phyloP scores from a whole-genome alignment of 1,140 invertebrate genomes.

The Saxidomus purpurata region DNA sequence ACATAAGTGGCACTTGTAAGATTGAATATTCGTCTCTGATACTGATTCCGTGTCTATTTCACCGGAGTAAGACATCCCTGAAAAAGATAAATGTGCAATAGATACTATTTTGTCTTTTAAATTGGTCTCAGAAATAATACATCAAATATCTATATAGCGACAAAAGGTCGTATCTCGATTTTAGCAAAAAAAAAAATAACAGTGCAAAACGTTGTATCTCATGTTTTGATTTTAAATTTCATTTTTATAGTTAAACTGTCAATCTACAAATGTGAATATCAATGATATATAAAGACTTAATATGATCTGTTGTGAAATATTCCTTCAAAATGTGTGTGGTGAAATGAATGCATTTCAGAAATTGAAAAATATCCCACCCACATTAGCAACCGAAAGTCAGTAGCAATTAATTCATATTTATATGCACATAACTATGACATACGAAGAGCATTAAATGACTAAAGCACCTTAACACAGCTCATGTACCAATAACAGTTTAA shows the following conservation, averaged over 20 bases:
- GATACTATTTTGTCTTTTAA: background rate
- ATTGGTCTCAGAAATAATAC: background rate
- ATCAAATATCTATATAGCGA: background rate
- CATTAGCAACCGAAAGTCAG: background rate
- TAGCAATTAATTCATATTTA: background rate
- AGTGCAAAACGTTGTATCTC: background rate
- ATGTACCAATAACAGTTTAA: background rate
- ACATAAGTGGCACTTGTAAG: slow-evolving; percentile 36
- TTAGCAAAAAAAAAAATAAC: background rate
- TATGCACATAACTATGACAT: background rate
- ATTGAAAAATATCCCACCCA: background rate
- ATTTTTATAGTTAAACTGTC: background rate
- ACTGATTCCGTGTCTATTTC: slow-evolving; percentile 24
- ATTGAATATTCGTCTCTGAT: slow-evolving; percentile 24
- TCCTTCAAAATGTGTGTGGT: background rate
- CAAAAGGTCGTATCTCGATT: slow-evolving; percentile 6
- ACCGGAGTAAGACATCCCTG: slow-evolving; percentile 10
- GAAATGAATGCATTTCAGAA: background rate
- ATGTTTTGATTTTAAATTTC: background rate
- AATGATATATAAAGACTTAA: background rate
- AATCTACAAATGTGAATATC: background rate
- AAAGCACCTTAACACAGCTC: background rate
- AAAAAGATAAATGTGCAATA: background rate
- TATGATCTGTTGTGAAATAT: background rate
- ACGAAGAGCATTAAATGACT: background rate